Conservation (phyloP, 2,113 vertebrate species). For the Halcyon malimbica region DNA sequence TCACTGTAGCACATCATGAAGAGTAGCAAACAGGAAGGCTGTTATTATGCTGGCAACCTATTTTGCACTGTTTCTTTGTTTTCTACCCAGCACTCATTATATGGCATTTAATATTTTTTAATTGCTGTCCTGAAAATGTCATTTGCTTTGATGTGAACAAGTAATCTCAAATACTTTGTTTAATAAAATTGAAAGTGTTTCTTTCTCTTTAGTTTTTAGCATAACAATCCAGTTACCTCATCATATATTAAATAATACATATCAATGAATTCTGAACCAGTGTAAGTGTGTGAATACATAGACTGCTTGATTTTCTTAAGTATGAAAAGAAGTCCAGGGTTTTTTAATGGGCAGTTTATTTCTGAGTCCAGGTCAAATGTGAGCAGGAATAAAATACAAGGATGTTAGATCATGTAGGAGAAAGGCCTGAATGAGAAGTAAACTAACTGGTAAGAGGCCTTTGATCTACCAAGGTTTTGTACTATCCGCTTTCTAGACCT, state of each 20-base stretch:
- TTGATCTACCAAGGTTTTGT: background rate
- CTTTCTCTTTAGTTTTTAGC: background rate
- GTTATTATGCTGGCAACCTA: background rate
- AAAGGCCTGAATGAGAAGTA: background rate
- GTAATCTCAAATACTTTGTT: background rate
- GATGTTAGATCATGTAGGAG: background rate
- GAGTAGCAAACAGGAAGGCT: background rate
- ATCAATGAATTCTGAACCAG: background rate
- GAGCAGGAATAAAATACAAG: background rate
- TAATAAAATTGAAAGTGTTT: background rate
- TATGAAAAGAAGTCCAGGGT: background rate
- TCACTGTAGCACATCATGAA: background rate
- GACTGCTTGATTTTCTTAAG: background rate
- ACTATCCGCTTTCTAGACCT: background rate
- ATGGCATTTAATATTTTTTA: background rate
- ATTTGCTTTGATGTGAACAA: background rate
- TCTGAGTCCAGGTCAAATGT: background rate
- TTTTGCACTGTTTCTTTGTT: background rate
- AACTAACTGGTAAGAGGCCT: background rate
- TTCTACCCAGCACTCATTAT: background rate
- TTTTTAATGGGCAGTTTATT: background rate
- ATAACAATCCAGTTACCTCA: background rate
- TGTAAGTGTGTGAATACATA: background rate
- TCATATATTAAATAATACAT: background rate
- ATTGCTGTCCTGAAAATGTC: background rate